These are phyloP conservation scores for Callipepla californica DNA, from an alignment of 2,113 vertebrate genomes.

Conservation along the genomic window DNA sequence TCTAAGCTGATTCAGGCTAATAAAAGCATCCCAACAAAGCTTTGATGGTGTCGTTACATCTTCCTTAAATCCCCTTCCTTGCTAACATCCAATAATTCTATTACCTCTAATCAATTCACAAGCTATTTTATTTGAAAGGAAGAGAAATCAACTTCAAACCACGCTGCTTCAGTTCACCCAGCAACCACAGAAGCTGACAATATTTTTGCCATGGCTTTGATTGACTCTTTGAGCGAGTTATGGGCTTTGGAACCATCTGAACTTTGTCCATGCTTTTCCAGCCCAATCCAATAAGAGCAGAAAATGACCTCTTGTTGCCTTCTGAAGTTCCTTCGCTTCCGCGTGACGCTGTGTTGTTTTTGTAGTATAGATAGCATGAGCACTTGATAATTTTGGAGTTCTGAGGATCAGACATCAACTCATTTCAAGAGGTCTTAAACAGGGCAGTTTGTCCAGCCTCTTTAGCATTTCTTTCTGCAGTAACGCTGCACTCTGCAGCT, in stretches of 20 bases:
- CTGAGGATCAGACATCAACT: not conserved
- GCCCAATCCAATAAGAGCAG: slow-evolving; percentile 1
- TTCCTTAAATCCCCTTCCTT: slow-evolving; percentile 67
- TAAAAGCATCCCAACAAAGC: slow-evolving; percentile 77
- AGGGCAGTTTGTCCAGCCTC: not conserved
- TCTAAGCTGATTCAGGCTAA: slow-evolving; percentile 69
- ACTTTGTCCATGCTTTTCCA: not conserved
- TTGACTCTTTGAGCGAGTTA: slow-evolving; percentile 36
- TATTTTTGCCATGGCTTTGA: slow-evolving; percentile 39
- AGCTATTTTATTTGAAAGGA: slow-evolving; percentile 65
- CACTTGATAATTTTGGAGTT: not conserved
- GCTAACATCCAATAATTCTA: slow-evolving; percentile 66
- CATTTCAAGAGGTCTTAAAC: not conserved
- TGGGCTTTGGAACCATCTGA: not conserved
- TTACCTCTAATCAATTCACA: slow-evolving; percentile 66
- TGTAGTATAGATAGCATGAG: not conserved
- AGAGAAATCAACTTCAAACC: slow-evolving; percentile 18
- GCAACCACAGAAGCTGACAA: not conserved
- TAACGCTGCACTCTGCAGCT: not conserved
- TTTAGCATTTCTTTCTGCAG: not conserved
- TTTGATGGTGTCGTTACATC: slow-evolving; percentile 76
- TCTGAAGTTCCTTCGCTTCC: not conserved
- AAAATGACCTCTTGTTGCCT: not conserved
- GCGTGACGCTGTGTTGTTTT: not conserved
- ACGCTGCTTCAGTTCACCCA: not conserved